Evolutionary conservation across 2,113 vertebrate species (phyloP).

Genomic region (Sterrhoptilus dennistouni): DNA sequence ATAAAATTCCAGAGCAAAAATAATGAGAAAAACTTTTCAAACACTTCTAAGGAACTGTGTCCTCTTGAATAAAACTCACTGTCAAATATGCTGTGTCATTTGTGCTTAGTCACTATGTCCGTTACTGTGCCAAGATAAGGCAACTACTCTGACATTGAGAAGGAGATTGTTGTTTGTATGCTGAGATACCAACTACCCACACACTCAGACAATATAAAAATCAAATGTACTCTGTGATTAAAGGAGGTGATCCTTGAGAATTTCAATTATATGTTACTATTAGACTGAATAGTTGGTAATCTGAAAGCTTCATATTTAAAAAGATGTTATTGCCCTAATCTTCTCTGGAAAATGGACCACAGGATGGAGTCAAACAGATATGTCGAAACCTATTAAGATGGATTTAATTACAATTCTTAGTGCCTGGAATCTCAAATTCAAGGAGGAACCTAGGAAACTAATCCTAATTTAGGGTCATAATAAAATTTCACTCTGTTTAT

Average conservation of each 20-base stretch:
- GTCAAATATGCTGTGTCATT: background rate
- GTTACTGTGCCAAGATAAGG: background rate
- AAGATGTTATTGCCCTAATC: conserved; percentile 32
- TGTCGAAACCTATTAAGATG: background rate
- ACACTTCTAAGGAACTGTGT: background rate
- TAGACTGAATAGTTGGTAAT: background rate
- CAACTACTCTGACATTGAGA: background rate
- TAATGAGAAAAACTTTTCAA: background rate
- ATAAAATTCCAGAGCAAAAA: background rate
- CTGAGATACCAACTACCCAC: background rate
- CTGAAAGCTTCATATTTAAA: conserved; percentile 37
- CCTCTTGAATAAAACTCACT: background rate
- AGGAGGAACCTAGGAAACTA: background rate
- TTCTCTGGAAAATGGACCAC: conserved; percentile 4
- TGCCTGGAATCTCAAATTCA: conserved; percentile 13
- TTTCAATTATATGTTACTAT: conserved; percentile 7
- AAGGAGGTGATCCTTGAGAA: conserved; percentile 32
- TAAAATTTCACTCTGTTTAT: background rate
- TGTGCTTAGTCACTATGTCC: background rate
- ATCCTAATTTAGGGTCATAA: background rate
- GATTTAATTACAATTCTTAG: background rate
- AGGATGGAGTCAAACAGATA: conserved; percentile 9
- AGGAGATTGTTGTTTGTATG: conserved; percentile 4
- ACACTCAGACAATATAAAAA: conserved; percentile 8
- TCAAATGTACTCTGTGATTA: background rate